Conservation (phyloP, 2,888 invertebrate species). For the Ormyrus rosae region DNA sequence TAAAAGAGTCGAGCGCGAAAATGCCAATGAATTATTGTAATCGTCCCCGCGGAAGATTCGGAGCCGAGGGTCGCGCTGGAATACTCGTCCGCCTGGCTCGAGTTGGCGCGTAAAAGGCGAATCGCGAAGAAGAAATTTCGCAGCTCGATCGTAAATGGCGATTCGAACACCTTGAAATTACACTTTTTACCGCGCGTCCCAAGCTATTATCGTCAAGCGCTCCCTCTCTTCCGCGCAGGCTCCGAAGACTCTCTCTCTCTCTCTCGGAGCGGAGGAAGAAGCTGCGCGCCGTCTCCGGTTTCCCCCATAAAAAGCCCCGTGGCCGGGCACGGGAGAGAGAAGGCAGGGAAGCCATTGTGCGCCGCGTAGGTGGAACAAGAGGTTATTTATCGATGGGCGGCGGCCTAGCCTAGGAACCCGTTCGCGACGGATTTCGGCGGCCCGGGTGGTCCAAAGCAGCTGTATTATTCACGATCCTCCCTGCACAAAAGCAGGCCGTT, state of each 20-base stretch:
- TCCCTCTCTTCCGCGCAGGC: background rate
- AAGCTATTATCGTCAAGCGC: conserved; percentile 27
- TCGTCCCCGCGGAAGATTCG: too few relatives aligned
- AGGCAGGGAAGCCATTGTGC: conserved; percentile 15
- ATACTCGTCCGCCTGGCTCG: too few relatives aligned
- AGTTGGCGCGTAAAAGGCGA: background rate
- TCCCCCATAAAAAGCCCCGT: conserved; percentile 18
- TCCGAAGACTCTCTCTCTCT: background rate
- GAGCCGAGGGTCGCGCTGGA: too few relatives aligned
- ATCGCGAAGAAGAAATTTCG: conserved; percentile 17
- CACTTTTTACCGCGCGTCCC: conserved; percentile 37
- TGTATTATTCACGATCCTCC: conserved; percentile 41
- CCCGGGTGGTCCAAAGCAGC: conserved; percentile 55
- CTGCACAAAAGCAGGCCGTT: conserved; percentile 11
- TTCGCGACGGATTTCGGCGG: conserved; percentile 59
- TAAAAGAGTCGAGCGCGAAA: background rate
- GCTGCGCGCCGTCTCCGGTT: conserved; percentile 15
- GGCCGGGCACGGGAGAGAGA: background rate
- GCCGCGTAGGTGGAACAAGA: conserved; percentile 60
- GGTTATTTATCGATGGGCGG: conserved; percentile 62
- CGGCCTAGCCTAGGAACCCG: conserved; percentile 58
- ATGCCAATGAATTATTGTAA: too few relatives aligned
- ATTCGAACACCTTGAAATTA: conserved; percentile 45
- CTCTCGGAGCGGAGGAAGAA: background rate
- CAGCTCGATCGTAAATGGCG: conserved; percentile 37